These are phyloP conservation scores for Lathronympha strigana DNA, from an alignment of 2,888 invertebrate species.

Conservation along the genomic window DNA sequence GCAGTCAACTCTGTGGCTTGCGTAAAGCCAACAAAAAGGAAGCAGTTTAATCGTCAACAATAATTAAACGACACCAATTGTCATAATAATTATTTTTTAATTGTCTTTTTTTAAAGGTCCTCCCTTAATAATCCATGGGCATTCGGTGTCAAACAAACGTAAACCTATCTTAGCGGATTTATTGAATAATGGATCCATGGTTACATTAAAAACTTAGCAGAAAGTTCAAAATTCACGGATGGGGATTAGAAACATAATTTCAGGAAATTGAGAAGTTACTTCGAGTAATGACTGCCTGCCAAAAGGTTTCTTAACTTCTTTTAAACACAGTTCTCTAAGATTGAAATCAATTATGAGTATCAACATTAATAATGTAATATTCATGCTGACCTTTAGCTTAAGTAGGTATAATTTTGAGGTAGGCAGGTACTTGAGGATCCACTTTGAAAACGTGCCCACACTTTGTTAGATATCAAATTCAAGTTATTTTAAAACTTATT, in stretches of 20 bases:
- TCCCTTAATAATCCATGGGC: slow-evolving; percentile 3
- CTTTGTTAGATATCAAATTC: no score
- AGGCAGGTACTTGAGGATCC: not conserved
- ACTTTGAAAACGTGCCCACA: not conserved
- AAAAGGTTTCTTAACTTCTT: slow-evolving; percentile 22
- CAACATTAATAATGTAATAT: slow-evolving; percentile 34
- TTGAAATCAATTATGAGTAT: slow-evolving; percentile 24
- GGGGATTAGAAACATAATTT: slow-evolving; percentile 47
- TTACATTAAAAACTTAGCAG: not conserved
- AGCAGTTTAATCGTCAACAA: slow-evolving; percentile 14
- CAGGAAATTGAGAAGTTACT: slow-evolving; percentile 49
- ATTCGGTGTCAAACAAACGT: slow-evolving; percentile 14
- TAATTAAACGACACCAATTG: slow-evolving; percentile 21
- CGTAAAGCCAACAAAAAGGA: slow-evolving; percentile 72
- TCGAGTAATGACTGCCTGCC: slow-evolving; percentile 46
- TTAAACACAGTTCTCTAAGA: slow-evolving; percentile 24
- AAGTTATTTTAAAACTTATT: no score
- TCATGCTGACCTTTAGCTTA: slow-evolving; percentile 23
- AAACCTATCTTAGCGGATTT: no score
- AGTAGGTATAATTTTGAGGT: slow-evolving; percentile 8
- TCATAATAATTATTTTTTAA: slow-evolving; percentile 1
- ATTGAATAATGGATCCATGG: not conserved
- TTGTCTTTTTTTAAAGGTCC: slow-evolving; percentile 18
- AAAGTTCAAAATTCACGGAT: slow-evolving; percentile 37
- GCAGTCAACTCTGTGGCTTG: slow-evolving; percentile 84